Percentiles rank a stretch among this genome's conserved stretches.
Conservation (phyloP, 2,113 vertebrate species). For the Ptychochromis oligacanthus region DNA sequence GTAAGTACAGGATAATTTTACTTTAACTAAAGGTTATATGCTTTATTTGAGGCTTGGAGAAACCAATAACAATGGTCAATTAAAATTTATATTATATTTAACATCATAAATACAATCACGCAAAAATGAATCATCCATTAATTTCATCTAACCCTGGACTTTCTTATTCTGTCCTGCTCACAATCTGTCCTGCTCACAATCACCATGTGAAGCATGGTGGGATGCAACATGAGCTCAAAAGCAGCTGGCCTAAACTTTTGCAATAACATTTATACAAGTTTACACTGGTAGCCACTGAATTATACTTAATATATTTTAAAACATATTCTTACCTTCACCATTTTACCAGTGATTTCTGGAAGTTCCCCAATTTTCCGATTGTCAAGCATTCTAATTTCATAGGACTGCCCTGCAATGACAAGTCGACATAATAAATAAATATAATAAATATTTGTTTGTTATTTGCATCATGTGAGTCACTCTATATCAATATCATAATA, state of each 20-base stretch:
- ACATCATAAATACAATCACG: background rate
- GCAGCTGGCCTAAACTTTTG: background rate
- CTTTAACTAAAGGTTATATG: too few relatives aligned
- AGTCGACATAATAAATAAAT: background rate
- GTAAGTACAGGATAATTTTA: too few relatives aligned
- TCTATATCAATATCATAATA: background rate
- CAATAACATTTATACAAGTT: background rate
- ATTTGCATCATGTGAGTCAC: background rate
- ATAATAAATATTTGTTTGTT: background rate
- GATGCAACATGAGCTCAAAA: background rate
- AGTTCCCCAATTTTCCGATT: constrained; percentile 97
- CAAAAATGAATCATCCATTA: background rate
- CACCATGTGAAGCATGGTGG: background rate
- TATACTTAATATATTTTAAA: background rate
- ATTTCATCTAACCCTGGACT: background rate
- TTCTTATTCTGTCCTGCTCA: background rate
- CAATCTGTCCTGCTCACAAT: background rate
- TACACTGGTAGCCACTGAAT: background rate
- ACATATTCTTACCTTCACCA: constrained; percentile 89
- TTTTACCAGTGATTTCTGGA: constrained; percentile 94
- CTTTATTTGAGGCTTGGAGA: too few relatives aligned
- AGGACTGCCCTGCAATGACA: constrained; percentile 90
- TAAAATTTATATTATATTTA: background rate
- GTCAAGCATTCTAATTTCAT: constrained; percentile 98
- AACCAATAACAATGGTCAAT: background rate